Conservation (phyloP, 2,113 vertebrate species). For the Centropus bengalensis region DNA sequence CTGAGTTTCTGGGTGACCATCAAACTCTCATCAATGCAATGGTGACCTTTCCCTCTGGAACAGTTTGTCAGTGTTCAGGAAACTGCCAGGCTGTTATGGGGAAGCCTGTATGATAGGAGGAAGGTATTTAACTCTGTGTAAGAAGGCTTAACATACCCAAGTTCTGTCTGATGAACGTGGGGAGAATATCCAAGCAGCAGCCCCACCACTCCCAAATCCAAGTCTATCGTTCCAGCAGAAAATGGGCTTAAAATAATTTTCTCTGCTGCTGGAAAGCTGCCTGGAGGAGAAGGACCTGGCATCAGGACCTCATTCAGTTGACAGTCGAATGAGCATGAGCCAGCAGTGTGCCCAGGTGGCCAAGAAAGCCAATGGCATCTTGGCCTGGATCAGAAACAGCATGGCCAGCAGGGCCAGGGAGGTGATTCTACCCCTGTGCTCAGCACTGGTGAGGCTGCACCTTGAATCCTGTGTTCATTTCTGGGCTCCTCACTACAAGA, state of each 20-base stretch:
- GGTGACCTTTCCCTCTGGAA: background rate
- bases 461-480: too few relatives aligned
- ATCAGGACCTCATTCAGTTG: too few relatives aligned
- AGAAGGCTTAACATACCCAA: fast-evolving
- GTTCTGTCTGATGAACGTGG: background rate
- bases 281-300: too few relatives aligned
- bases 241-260: background rate
- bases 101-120: background rate
- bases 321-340: too few relatives aligned
- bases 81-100: background rate
- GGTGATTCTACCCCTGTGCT: too few relatives aligned
- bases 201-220: background rate
- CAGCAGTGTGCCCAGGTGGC: too few relatives aligned
- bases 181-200: background rate
- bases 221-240: background rate
- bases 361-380: too few relatives aligned
- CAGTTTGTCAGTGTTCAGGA: background rate
- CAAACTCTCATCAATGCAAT: background rate
- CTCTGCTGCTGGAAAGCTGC: background rate
- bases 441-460: too few relatives aligned
- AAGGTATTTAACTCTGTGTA: background rate
- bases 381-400: too few relatives aligned
- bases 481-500: too few relatives aligned
- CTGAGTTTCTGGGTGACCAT: background rate
- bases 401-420: too few relatives aligned